Evolutionary conservation across 2,113 vertebrate genomes (phyloP), one percentile per base, ranked within the genome.

Genomic region (Muntiacus muntjak): DNA sequence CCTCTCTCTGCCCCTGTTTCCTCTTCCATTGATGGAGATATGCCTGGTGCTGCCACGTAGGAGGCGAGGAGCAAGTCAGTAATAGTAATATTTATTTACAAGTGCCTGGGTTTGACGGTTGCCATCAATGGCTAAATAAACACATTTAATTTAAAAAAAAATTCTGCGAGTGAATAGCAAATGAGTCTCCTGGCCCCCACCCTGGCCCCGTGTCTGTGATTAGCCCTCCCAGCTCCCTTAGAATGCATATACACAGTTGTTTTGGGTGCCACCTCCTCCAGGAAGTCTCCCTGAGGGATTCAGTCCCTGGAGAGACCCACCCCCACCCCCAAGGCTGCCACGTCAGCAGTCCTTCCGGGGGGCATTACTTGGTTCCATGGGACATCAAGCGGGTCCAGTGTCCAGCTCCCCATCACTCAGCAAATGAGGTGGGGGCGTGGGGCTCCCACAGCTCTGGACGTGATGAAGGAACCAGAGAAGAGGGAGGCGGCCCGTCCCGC

Each of bases 31-130:
- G 10, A 12, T 6, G 21, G 45, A 7, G 33, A 7, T 0, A 0
- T 1, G 12, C 1, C 10, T 0, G 26, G 28, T 6, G 54, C 16
- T 0, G 0, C 76, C 33, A 16, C 3, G 6, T 0, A 13, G 79
- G 76, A 60, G 13, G n/a, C 2, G 7, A 62, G 67, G 86, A 7
- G 0, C 6, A 30, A 30, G 40, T 33, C 21, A 15, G 8, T 16
- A 5, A 3, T 6, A 15, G 8, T 13, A 5, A 2, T 5, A 30
- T 52, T 2, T 5, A 30, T 52, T 2, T 25, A 4, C 12, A n/a
- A 57, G 36, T 5, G 15, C 15, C 58, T 25, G 78, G n/a, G 40
- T 6, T 3, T 11, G 1, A 2, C 8, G 15, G 89, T 4, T 4
- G 45, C 15, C 36, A 3, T 54, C 0, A 1, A 13, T 4, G 6